A percentile compares a stretch with the other conserved stretches of the same genome.
phyloP scores from a whole-genome alignment of 2,888 invertebrate genomes.

The Catonia carolina region DNA sequence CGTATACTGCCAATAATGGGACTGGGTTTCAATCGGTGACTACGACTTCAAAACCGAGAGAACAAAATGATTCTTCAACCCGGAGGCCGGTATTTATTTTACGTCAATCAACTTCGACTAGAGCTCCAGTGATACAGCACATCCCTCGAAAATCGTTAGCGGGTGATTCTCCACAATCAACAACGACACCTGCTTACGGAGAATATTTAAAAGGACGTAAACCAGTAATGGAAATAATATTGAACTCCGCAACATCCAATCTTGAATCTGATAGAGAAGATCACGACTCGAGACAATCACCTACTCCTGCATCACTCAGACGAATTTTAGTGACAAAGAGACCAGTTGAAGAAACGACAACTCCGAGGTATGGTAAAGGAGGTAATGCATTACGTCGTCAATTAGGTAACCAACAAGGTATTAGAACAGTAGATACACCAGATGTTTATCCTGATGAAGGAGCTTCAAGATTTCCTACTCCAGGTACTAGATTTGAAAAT shows the following conservation, averaged over 20 bases:
- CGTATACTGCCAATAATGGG: slow-evolving; percentile 58
- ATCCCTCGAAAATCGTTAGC: slow-evolving; percentile 29
- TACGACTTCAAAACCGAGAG: slow-evolving; percentile 18
- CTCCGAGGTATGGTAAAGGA: slow-evolving; percentile 12
- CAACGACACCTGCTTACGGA: slow-evolving; percentile 26
- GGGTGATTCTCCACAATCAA: slow-evolving; percentile 1
- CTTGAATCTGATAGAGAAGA: background rate
- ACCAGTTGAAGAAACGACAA: slow-evolving; percentile 25
- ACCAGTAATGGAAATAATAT: background rate
- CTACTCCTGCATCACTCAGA: slow-evolving; percentile 25
- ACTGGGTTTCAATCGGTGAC: slow-evolving; percentile 35
- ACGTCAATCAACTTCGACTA: slow-evolving; percentile 27
- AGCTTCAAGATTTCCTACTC: slow-evolving; percentile 15
- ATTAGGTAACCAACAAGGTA: slow-evolving; percentile 22
- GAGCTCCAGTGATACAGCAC: slow-evolving; percentile 33
- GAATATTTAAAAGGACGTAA: slow-evolving; percentile 26
- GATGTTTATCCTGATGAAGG: slow-evolving; percentile 26
- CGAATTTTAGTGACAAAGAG: slow-evolving; percentile 33
- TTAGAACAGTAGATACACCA: slow-evolving; percentile 25
- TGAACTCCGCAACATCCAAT: background rate
- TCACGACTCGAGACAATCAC: slow-evolving; percentile 10
- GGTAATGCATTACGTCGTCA: slow-evolving; percentile 30
- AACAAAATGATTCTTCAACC: slow-evolving; percentile 20
- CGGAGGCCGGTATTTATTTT: slow-evolving; percentile 31
- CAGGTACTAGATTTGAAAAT: slow-evolving; percentile 12